Conservation (phyloP, 2,888 invertebrate species). For the Pseudoips prasinana region DNA sequence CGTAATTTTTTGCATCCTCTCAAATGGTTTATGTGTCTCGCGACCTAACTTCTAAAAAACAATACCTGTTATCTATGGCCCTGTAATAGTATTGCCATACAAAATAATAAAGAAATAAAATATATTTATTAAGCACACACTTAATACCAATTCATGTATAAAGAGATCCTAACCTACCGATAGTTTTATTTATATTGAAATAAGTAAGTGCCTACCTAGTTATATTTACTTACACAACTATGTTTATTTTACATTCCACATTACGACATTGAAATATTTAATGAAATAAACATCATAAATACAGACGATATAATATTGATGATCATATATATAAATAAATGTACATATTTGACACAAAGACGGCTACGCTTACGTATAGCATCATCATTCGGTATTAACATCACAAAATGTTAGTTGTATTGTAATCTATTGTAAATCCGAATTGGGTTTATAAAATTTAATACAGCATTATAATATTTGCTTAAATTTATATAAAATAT, state of each 20-base stretch:
- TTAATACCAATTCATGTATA: no score
- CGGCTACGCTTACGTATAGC: constrained; percentile 15
- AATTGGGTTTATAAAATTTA: constrained; percentile 40
- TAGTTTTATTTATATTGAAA: no score
- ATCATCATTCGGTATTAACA: constrained; percentile 25
- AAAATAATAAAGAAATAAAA: no score
- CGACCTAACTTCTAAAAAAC: no score
- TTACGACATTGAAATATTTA: constrained; percentile 16
- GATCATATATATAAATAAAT: constrained; percentile 13
- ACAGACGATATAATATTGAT: constrained; percentile 19
- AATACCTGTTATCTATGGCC: no score
- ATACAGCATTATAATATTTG: constrained; percentile 47
- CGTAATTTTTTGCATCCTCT: no score
- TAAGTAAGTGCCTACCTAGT: no score
- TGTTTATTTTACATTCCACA: constrained; percentile 6
- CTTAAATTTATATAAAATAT: constrained; percentile 43
- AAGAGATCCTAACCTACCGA: no score
- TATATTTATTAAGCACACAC: no score
- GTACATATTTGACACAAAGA: constrained; percentile 11
- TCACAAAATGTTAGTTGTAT: constrained; percentile 8
- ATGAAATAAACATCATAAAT: constrained; percentile 22
- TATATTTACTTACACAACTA: no score
- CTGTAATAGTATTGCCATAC: no score
- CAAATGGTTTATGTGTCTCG: no score
- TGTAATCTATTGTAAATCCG: constrained; percentile 34